phyloP scores from a whole-genome alignment of 2,113 vertebrate species.

The Candoia aspera region DNA sequence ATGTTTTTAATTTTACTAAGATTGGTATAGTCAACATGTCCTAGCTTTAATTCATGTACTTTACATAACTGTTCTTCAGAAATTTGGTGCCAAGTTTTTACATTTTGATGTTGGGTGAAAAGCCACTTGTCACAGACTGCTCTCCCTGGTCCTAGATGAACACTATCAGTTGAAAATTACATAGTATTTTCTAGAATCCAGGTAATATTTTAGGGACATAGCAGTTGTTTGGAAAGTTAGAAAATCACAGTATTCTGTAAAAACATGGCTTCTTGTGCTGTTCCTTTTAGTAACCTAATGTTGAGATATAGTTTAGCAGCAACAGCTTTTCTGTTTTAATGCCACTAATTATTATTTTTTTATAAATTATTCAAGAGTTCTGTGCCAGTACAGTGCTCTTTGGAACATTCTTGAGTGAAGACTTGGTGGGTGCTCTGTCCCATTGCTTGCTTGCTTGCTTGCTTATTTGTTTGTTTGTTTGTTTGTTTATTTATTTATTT shows the following conservation, averaged over 20 bases:
- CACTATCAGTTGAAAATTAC: neutral
- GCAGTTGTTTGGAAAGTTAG: neutral
- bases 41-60: neutral
- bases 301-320: neutral
- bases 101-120: neutral
- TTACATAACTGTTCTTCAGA: neutral
- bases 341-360: neutral
- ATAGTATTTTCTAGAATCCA: neutral
- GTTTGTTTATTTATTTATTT: too few species aligned
- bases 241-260: neutral
- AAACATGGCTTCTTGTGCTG: neutral
- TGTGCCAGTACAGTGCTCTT: neutral
- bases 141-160: neutral
- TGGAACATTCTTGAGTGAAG: neutral
- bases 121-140: neutral
- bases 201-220: neutral
- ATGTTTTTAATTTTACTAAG: neutral
- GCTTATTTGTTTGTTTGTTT: too few species aligned
- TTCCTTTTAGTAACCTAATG: neutral
- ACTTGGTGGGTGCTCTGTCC: neutral
- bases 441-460: too few species aligned
- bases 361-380: neutral
- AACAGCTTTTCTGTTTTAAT: neutral
- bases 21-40: neutral
- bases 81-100: neutral